Evolutionary conservation across 2,888 invertebrate genomes (phyloP), one percentile per base, ranked within the genome.

Genomic region (Yponomeuta sedellus): DNA sequence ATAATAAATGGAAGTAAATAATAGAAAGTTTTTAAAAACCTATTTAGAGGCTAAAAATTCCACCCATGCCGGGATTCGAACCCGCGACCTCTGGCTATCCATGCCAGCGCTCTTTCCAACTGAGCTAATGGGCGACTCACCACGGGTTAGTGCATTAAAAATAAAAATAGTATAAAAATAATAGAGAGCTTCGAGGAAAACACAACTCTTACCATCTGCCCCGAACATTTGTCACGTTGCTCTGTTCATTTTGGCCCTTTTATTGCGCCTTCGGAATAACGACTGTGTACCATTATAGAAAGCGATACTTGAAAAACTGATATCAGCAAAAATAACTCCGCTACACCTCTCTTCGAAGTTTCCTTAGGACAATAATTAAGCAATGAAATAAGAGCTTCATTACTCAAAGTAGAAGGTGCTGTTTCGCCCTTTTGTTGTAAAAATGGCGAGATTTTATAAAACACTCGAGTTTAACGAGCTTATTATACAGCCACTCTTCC

Each of bases 371-470:
- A 10, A 44, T 44, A 52, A 16, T 52, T 2, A 52, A 52, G 20
- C 58, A 58, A 58, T 58, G 22, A 58, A 58, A 20, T 58, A 58
- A 58, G 58, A 19, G 58, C 10, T 58, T 58, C n/a, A 58, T 58
- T 20, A 58, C 58, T 58, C 58, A 20, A 11, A 20, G 58, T 58
- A 19, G 20, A 58, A 58, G n/a, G 58, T 58, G 58, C 10, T 58
- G 58, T 58, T 58, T 58, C 22, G 58, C 58, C 22, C 22, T 58
- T 58, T 58, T 58, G 56, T 58, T 19, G 44, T 16, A 52, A 52
- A 52, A 52, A 52, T 52, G 16, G 16, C 44, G 16, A 6, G 58
- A 20, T 58, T 58, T 22, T 20, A 58, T 52, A 52, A 52, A 52
- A 52, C 16, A 16, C 12, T 16, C 16, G 44, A 52, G 44, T 52